Base-by-base conservation (phyloP, 2,888 invertebrate species). In the Pollenia labialis region DNA sequence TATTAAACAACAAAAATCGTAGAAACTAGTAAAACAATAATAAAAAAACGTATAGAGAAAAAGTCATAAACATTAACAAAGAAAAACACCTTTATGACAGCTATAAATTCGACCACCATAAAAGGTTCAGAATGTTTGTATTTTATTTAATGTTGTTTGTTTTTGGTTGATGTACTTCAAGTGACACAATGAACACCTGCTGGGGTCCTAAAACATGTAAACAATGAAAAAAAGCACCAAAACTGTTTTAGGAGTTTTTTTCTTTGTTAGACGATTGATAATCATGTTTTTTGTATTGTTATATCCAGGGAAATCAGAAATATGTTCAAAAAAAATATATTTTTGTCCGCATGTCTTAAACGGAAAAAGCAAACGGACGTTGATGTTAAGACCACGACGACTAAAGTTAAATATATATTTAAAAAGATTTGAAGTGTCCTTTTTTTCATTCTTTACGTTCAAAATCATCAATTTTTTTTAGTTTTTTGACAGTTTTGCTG, bases 41-140 rank as follows among this genome's bases (percentile, higher is more conserved):
- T 23, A 23, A 71, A 83, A 32, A 77, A 10, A 32, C 11, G 16
- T 40, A 18, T 42, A 14, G 32, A 40, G 32, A 40, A 81, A 62
- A 54, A 48, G 46, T 50, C 54, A 32, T 48, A 56, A 79, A 58
- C 12, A n/a, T 4, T 50, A 58, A 81, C 32, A 76, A 75, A 68
- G 40, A 16, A 79, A 76, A 86, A 82, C 83, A 80, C 86, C 76
- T 83, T 80, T 83, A 83, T 80, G 86, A 83, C 75, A 86, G 80
- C 80, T 80, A 86, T 83, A 83, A 86, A 83, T 86, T 80, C 66
- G 83, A 87, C 83, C 83, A 87, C 83, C 86, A 84, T 81, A 82
- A 76, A 81, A 68, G 80, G 44, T 18, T 66, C 71, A 46, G 16
- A n/a, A n/a, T 48, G 46, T 56, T 44, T 62, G 58, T 66, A 11